Base-by-base conservation (phyloP, 1,140 invertebrate species). In the Oedothorax gibbosus region DNA sequence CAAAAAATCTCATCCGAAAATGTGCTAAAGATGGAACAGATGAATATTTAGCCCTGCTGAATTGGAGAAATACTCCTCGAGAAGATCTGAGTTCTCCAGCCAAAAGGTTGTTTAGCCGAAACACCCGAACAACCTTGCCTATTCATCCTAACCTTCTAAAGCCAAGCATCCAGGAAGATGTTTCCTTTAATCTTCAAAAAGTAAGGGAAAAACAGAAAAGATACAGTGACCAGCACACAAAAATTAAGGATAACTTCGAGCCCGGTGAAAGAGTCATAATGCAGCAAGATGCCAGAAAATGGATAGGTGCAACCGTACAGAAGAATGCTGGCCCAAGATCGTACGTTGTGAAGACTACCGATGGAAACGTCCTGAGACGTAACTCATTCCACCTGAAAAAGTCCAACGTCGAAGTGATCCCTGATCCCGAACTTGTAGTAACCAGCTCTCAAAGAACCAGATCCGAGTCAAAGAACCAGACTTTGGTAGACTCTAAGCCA, bases 21-120 rank as follows among this genome's bases (percentile, higher is more conserved):
- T 76, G 53, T 21, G 60, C 20, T n/a, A 20, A 57, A 60, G 73
- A 76, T 20, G 20, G 21, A 76, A 18, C 9, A 35, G 54, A 76
- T 35, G n/a, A 76, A 14, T 57, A 56, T 20, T 57, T 76, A 14
- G 73, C 73, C n/a, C 53, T 76, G 18, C 73, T 76, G 14, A 76
- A 76, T 35, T 76, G 15, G 15, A 15, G 15, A 60, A 57, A 76
- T 57, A 56, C 54, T 5, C 73, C 56, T 11, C 51, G 18, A n/a
- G 8, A 35, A 18, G 53, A 35, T 76, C 49, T 76, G 54, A 51
- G 53, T 21, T 56, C 73, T 57, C 73, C 73, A n/a, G 73, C 53
- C 60, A 18, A 76, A 76, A n/a, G 73, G 21, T 35, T 76, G n/a
- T 11, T 76, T 35, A 35, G 35, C 35, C 35, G 35, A 35, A 35